These are phyloP conservation scores for Megaceryle alcyon DNA, from an alignment of 2,797 vertebrate species.

Conservation along the genomic window DNA sequence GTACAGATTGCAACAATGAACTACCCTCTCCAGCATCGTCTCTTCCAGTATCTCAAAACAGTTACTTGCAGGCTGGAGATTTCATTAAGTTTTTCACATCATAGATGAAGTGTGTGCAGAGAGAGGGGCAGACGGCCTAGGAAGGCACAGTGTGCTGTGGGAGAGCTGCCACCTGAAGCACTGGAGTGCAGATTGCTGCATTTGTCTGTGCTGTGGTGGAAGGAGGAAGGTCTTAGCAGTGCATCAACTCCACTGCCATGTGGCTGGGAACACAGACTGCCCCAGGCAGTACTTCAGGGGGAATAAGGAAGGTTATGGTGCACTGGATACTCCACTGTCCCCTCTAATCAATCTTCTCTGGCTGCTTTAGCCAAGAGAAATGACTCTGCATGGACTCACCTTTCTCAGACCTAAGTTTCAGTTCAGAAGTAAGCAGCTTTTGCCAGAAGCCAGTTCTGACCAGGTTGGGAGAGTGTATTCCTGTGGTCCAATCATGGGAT, in stretches of 20 bases:
- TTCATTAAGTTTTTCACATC: neutral
- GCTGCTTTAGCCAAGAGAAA: neutral
- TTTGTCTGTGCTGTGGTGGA: neutral
- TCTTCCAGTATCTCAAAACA: neutral
- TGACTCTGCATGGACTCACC: neutral
- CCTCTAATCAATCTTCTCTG: neutral
- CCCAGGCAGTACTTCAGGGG: neutral
- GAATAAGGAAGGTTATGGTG: neutral
- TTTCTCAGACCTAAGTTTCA: neutral
- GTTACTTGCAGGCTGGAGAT: neutral
- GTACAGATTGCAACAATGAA: neutral
- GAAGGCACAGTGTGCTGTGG: neutral
- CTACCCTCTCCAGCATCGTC: neutral
- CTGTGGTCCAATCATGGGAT: neutral
- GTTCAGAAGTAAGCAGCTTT: neutral
- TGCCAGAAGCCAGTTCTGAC: neutral
- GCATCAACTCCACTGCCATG: neutral
- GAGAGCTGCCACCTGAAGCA: neutral
- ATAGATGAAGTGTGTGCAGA: neutral
- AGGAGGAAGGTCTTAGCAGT: neutral
- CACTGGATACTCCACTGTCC: neutral
- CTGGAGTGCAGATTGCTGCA: neutral
- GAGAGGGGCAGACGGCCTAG: neutral
- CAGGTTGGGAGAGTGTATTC: neutral
- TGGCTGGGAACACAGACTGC: neutral